phyloP scores from a whole-genome alignment of 1,140 invertebrate species.

The Papilio xuthus region DNA sequence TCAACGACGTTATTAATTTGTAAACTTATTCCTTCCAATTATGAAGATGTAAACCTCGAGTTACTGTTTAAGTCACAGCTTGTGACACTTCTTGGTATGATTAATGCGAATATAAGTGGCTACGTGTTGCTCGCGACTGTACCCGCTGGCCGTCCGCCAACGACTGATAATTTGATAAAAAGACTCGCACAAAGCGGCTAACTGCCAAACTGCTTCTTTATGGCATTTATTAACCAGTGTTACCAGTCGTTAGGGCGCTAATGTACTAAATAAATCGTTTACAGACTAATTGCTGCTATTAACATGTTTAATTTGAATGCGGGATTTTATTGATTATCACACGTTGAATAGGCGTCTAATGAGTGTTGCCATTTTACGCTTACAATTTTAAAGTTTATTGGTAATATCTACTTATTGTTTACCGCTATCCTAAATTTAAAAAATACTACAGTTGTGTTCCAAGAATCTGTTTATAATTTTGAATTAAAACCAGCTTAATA shows the following conservation, averaged over 20 bases:
- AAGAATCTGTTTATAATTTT: too few species aligned
- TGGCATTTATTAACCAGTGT: constrained; percentile 35
- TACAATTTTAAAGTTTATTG: too few species aligned
- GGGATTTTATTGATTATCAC: not conserved
- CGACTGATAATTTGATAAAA: constrained; percentile 65
- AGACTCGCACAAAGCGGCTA: constrained; percentile 39
- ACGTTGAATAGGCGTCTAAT: not conserved
- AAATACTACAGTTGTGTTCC: too few species aligned
- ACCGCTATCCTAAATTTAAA: too few species aligned
- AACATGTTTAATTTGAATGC: not conserved
- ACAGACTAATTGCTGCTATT: not conserved
- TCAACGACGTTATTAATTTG: not conserved
- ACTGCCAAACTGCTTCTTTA: constrained; percentile 37
- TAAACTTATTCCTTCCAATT: not conserved
- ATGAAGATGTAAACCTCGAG: constrained; percentile 3
- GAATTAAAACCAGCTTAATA: too few species aligned
- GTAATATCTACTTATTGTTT: too few species aligned
- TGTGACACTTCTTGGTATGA: constrained; percentile 2
- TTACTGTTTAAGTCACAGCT: constrained; percentile 6
- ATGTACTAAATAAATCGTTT: constrained; percentile 22
- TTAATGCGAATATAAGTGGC: constrained; percentile 25
- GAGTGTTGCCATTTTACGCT: too few species aligned
- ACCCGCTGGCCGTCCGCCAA: constrained; percentile 54
- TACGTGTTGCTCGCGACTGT: constrained; percentile 35
- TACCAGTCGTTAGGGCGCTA: constrained; percentile 15